Base-by-base conservation (phyloP, 1,140 invertebrate species). In the Drosophila equinoxialis region DNA sequence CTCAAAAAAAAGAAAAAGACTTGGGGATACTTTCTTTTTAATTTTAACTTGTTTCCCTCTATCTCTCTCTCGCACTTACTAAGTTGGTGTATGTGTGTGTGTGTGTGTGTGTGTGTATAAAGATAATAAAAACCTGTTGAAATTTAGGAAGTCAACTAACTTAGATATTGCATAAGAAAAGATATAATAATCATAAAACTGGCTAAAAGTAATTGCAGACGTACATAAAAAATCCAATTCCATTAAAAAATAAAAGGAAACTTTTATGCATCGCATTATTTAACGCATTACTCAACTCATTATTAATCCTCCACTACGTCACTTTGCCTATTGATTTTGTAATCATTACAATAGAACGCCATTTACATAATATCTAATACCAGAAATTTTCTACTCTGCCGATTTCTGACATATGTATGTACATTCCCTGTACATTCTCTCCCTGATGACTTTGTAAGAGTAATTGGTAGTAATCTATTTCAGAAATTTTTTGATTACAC, bases 21-120 rank as follows among this genome's bases (percentile, higher is more conserved):
- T 48, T 35, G 33, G 48, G 63, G 67, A 82, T 65, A 86, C 82
- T 86, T 86, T 86, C 82, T 86, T 86, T 87, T 86, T 71, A 87
- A 79, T 87, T 87, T 79, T 13, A 87, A 83, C 79, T 81, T 71
- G 83, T 82, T 79, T 76, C 30, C 39, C 23, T 57, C 30, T 57
- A n/a, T 57, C n/a, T 39, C 37, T 23, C 37, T 61, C 37, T 61
- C n/a, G 11, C 55, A 8, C 6, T 14, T 30, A 14, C 61, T 20
- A n/a, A 45, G 6, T 26, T 63, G n/a, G n/a, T 20, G n/a, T n/a
- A n/a, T n/a, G n/a, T n/a, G n/a, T 0, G 20, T 20, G 20, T 20
- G 20, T 51, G 17, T 4, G 45, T 51, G 7, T 51, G 17, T 51
- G 10, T 11, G 10, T 20, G 14, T 48, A 20, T 48, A 17, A 7